Evolutionary conservation across 2,888 invertebrate species (phyloP).

Genomic region (Mermis nigrescens): DNA sequence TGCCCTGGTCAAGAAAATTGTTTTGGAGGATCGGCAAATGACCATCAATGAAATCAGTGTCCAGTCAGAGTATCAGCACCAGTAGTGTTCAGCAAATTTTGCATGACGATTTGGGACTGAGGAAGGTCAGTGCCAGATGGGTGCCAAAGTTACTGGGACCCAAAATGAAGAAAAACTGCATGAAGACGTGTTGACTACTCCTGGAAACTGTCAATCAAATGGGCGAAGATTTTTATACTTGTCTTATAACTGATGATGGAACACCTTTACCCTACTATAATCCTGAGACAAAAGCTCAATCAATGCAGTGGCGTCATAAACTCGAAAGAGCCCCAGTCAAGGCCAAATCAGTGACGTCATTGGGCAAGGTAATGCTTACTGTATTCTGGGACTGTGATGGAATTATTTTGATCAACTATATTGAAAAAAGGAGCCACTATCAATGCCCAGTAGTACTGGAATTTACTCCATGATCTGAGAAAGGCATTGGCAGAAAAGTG

Average conservation of each 20-base stretch:
- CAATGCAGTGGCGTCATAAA: not conserved
- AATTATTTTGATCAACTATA: conserved; percentile 14
- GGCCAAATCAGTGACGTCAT: conserved; percentile 10
- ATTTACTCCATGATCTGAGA: conserved; percentile 15
- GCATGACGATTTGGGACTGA: not conserved
- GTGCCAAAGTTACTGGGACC: not conserved
- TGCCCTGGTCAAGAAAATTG: not conserved
- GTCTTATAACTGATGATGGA: not conserved
- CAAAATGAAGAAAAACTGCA: not conserved
- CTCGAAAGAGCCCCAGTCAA: not conserved
- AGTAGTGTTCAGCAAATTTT: not conserved
- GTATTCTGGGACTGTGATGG: conserved; percentile 15
- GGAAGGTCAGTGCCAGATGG: not conserved
- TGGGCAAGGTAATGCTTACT: conserved; percentile 14
- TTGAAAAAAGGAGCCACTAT: conserved; percentile 13
- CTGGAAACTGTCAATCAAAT: not conserved
- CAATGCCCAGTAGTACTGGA: conserved; percentile 13
- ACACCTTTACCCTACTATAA: not conserved
- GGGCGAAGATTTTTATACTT: not conserved
- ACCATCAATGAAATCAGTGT: not conserved
- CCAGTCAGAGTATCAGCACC: not conserved
- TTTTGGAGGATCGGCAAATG: not conserved
- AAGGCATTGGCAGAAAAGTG: not conserved
- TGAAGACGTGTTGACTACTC: not conserved
- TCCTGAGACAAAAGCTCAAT: not conserved